Percentiles rank a stretch among this genome's conserved stretches.
Evolutionary conservation across 1,140 invertebrate genomes (phyloP).

Genomic region (Scaptomyza graminum): DNA sequence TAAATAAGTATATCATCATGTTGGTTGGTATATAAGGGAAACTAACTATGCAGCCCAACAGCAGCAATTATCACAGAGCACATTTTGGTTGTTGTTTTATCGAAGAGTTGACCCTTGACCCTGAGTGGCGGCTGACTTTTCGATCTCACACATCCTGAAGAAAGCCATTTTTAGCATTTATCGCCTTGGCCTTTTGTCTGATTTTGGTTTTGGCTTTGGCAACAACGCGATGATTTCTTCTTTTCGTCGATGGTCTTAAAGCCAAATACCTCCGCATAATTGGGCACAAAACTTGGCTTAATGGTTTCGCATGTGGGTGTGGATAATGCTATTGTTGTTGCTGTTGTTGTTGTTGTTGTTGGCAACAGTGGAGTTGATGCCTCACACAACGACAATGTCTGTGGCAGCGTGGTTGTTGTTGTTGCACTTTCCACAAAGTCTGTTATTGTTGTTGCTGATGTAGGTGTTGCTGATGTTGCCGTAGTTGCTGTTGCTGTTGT

Average conservation of each 20-base stretch:
- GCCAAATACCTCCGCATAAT: conserved; percentile 72
- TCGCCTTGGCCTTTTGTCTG: conserved; percentile 55
- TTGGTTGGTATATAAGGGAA: neutral
- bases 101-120: neutral
- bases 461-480: conserved; percentile 31
- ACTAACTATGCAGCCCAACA: conserved; percentile 19
- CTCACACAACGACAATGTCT: conserved; percentile 48
- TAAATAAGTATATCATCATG: conserved; percentile 7
- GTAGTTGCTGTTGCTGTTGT: conserved; percentile 42
- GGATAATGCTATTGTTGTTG: conserved; percentile 20
- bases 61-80: conserved; percentile 73
- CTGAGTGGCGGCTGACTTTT: neutral
- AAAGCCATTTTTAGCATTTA: conserved; percentile 38
- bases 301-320: conserved; percentile 58
- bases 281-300: conserved; percentile 71
- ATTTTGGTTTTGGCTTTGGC: conserved; percentile 32
- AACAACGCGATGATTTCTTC: conserved; percentile 42
- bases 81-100: conserved; percentile 42
- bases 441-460: conserved; percentile 22
- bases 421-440: neutral
- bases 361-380: conserved; percentile 57
- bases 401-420: conserved; percentile 22
- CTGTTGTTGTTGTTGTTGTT: conserved; percentile 17
- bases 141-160: conserved; percentile 1
- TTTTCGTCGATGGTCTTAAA: conserved; percentile 66